Evolutionary conservation across 1,140 invertebrate genomes (phyloP).

Genomic region (Drosophila truncata): DNA sequence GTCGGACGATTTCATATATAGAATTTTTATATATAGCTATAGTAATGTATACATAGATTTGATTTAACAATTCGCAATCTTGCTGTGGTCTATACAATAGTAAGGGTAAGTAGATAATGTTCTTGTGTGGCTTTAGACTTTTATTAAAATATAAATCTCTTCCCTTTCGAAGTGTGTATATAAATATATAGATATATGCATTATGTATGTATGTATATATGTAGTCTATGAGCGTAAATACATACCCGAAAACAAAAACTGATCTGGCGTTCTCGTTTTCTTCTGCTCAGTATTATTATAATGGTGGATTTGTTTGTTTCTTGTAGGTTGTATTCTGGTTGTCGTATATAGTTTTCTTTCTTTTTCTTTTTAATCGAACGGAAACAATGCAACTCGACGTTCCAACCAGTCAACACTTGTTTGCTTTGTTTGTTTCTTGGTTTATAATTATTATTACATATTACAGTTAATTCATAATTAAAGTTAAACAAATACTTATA

Average conservation of each 20-base stretch:
- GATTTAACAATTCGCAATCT: slow-evolving; percentile 55
- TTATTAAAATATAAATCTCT: slow-evolving; percentile 78
- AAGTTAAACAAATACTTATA: slow-evolving; percentile 82
- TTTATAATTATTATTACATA: slow-evolving; percentile 75
- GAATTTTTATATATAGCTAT: slow-evolving; percentile 28
- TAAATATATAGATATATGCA: slow-evolving; percentile 59
- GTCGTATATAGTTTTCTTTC: slow-evolving; percentile 39
- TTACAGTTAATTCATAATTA: slow-evolving; percentile 79
- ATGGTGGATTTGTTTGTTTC: slow-evolving; percentile 75
- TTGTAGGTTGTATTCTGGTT: slow-evolving; percentile 29
- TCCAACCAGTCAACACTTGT: slow-evolving; percentile 55
- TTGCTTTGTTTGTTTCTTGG: slow-evolving; percentile 29
- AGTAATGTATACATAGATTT: slow-evolving; percentile 55
- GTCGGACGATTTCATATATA: slow-evolving; percentile 41
- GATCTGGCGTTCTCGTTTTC: slow-evolving; percentile 45
- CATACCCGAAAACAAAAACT: slow-evolving; percentile 68
- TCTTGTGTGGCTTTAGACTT: slow-evolving; percentile 57
- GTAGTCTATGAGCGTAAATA: slow-evolving; percentile 71
- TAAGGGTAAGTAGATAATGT: slow-evolving; percentile 35
- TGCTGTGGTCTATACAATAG: slow-evolving; percentile 48
- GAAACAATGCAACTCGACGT: slow-evolving; percentile 32
- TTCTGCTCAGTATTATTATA: slow-evolving; percentile 30
- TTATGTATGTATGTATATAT: slow-evolving; percentile 38
- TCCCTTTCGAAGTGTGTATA: slow-evolving; percentile 43
- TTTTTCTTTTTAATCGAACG: slow-evolving; percentile 25